Evolutionary conservation across 2,797 vertebrate species (phyloP).

Genomic region (Ataeniobius toweri): DNA sequence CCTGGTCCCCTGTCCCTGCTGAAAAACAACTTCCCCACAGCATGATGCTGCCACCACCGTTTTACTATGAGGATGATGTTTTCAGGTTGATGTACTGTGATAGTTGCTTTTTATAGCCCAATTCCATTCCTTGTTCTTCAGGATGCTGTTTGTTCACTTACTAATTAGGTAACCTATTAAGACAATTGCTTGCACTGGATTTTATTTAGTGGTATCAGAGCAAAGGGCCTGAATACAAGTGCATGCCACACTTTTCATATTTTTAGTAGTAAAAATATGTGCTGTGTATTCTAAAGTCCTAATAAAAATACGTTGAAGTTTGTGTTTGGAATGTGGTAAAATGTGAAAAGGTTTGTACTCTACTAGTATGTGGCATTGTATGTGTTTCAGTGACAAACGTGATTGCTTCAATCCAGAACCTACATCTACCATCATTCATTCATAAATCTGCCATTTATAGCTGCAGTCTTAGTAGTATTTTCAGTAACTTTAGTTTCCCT

Average conservation of each 20-base stretch:
- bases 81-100: not conserved
- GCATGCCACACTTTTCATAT: not conserved
- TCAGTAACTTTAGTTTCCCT: not conserved
- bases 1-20: not conserved
- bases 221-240: not conserved
- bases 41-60: not conserved
- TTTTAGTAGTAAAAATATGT: not conserved
- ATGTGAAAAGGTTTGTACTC: not conserved
- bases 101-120: too few species aligned
- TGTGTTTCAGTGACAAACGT: not conserved
- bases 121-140: not conserved
- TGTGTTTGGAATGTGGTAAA: not conserved
- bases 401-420: not conserved
- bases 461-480: not conserved
- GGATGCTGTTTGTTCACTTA: not conserved
- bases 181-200: not conserved
- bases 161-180: not conserved
- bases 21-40: not conserved
- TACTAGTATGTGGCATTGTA: not conserved
- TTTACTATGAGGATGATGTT: not conserved
- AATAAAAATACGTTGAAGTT: not conserved
- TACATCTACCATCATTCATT: not conserved
- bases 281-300: not conserved
- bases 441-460: not conserved
- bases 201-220: not conserved